phyloP scores from a whole-genome alignment of 2,888 invertebrate genomes.

The Sarcophaga caerulescens region DNA sequence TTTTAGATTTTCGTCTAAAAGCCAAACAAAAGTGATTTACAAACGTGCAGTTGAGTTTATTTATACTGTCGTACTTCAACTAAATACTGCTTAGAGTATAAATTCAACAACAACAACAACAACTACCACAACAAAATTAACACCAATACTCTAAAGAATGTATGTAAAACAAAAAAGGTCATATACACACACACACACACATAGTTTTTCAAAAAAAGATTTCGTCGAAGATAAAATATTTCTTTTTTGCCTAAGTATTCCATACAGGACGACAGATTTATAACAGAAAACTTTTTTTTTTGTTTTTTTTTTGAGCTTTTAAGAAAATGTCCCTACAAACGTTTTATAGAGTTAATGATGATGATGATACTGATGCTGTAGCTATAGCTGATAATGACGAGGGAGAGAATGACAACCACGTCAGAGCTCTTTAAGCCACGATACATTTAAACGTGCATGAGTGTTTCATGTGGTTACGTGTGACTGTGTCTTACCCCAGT shows the following conservation, averaged over 20 bases:
- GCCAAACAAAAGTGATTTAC: neutral
- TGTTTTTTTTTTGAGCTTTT: constrained; percentile 14
- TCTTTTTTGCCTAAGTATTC: too few relatives aligned
- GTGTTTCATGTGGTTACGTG: neutral
- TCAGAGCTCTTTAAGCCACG: constrained; percentile 28
- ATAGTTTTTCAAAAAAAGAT: neutral
- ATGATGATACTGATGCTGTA: constrained; percentile 17
- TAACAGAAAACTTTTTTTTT: constrained; percentile 13
- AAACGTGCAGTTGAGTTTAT: neutral
- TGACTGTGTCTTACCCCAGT: constrained; percentile 10
- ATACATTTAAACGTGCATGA: neutral
- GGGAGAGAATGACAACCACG: neutral
- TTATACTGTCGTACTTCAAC: constrained; percentile 41
- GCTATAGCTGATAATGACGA: constrained; percentile 15
- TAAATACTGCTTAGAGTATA: constrained; percentile 44
- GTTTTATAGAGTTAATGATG: constrained; percentile 16
- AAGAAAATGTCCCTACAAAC: constrained; percentile 6
- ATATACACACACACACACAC: neutral
- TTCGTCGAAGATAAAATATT: constrained; percentile 15
- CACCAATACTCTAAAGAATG: neutral
- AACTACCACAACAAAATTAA: constrained; percentile 9
- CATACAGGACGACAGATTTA: constrained; percentile 28
- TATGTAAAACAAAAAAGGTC: constrained; percentile 7
- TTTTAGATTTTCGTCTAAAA: constrained; percentile 20
- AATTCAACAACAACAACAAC: neutral